Conservation (phyloP, 1,140 invertebrate genomes). For the Heliconius melpomene region DNA sequence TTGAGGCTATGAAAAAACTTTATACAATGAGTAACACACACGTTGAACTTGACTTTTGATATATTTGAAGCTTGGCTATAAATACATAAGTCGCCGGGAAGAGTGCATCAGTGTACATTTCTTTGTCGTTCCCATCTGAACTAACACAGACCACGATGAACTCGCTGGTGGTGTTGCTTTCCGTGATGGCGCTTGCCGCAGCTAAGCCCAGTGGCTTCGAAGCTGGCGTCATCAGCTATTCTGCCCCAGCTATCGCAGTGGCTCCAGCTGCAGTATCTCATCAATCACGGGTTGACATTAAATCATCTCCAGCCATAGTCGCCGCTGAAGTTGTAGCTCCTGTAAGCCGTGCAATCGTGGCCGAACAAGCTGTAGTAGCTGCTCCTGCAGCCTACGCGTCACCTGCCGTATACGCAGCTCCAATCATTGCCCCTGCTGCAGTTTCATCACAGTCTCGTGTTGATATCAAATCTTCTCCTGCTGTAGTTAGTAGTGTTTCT, state of each 20-base stretch:
- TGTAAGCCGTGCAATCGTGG: conserved; percentile 43
- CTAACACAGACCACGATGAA: conserved; percentile 80
- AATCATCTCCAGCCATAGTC: conserved; percentile 53
- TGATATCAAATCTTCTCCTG: conserved; percentile 67
- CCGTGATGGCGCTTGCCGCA: conserved; percentile 77
- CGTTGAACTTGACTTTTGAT: conserved; percentile 74
- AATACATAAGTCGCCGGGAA: conserved; percentile 58
- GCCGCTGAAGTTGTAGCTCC: conserved; percentile 46
- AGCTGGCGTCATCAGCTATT: conserved; percentile 44
- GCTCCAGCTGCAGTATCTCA: conserved; percentile 55
- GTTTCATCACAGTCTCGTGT: conserved; percentile 61
- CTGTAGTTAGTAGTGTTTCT: conserved; percentile 52
- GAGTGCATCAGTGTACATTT: conserved; percentile 71
- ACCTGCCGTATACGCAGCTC: conserved; percentile 47
- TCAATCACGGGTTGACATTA: conserved; percentile 56
- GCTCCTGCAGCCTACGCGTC: conserved; percentile 39
- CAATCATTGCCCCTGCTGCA: conserved; percentile 55
- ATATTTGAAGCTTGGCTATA: conserved; percentile 60
- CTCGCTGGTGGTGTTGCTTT: conserved; percentile 81
- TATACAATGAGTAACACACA: conserved; percentile 46
- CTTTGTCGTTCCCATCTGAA: conserved; percentile 61
- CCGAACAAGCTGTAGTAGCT: conserved; percentile 38
- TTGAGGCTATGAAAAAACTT: conserved; percentile 24
- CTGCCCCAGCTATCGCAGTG: conserved; percentile 42
- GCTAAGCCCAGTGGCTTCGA: conserved; percentile 61